Evolutionary conservation across 1,140 invertebrate species (phyloP).

Genomic region (Conus betulinus): DNA sequence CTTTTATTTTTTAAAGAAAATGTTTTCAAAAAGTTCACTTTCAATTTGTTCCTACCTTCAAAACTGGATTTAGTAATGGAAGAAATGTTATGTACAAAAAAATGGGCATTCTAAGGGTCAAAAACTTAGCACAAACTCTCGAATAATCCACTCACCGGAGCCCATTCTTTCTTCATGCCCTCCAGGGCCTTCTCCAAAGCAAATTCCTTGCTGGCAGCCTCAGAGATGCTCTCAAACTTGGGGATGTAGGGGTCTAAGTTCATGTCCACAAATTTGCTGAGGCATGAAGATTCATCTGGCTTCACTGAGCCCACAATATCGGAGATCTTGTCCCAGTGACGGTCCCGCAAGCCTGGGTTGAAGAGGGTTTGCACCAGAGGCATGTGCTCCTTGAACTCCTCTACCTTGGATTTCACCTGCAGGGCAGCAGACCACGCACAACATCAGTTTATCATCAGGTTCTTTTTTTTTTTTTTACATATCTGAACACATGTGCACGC

Average conservation of each 20-base stretch:
- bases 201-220: constrained; percentile 96
- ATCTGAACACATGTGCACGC: too few relatives aligned
- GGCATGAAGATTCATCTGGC: constrained; percentile 88
- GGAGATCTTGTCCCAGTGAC: constrained; percentile 97
- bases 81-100: too few relatives aligned
- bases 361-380: constrained; percentile 94
- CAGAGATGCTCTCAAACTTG: constrained; percentile 94
- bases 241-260: constrained; percentile 92
- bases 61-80: too few relatives aligned
- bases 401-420: constrained; percentile 87
- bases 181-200: constrained; percentile 90
- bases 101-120: too few relatives aligned
- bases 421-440: not conserved
- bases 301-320: constrained; percentile 95
- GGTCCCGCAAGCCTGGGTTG: constrained; percentile 92
- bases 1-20: too few relatives aligned
- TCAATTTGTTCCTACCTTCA: too few relatives aligned
- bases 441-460: too few relatives aligned
- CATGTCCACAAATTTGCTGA: constrained; percentile 92
- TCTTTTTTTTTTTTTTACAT: too few relatives aligned
- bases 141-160: constrained; percentile 67
- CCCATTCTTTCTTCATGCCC: constrained; percentile 97
- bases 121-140: too few relatives aligned
- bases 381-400: constrained; percentile 92
- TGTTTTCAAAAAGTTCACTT: too few relatives aligned